Evolutionary conservation across 1,140 invertebrate species (phyloP), one percentile per base, ranked within the genome.

Genomic region (Tribolium madens): DNA sequence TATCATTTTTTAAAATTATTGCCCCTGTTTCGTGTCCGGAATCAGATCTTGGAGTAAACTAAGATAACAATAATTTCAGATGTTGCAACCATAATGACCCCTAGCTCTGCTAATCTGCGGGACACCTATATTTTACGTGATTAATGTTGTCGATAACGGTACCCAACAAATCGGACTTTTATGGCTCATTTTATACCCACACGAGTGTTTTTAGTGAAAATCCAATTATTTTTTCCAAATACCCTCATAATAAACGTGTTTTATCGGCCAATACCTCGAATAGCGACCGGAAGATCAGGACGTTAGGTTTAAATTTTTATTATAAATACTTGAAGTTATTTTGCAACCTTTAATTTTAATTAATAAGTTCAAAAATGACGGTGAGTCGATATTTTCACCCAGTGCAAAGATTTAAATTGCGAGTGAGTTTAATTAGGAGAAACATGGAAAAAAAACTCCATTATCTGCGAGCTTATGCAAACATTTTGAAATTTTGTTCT

Each of bases 81-180:
- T 64, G 57, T 31, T 57, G 26, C 21, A 64, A 64, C 21, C 12
- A 9, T 33, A 33, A 64, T 64, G 26, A 64, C 57, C 57, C 21
- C 9, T 60, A 60, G 50, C 12, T 1, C 50, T 53, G 50, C 50
- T 60, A 21, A 60, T 60, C 53, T 33, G 1, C 14, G 10, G 57
- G 57, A 33, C 57, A 64, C 57, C 26, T 33, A 64, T 64, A 64
- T 64, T 64, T 64, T 64, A 31, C 21, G 7, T 64, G 57, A 64
- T 64, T 33, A 64, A 64, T 33, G 26, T 14, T 64, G n/a, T 64
- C 10, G 57, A 64, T 64, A 64, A 64, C 57, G 26, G 2, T 33
- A 42, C 26, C 18, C 57, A 33, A 33, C 52, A 57, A 57, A 17
- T 64, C 26, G 10, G 57, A 13, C 10, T 31, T 64, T 64, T 64